Conservation (phyloP, 2,797 vertebrate species). For the Coracias cyanogaster region DNA sequence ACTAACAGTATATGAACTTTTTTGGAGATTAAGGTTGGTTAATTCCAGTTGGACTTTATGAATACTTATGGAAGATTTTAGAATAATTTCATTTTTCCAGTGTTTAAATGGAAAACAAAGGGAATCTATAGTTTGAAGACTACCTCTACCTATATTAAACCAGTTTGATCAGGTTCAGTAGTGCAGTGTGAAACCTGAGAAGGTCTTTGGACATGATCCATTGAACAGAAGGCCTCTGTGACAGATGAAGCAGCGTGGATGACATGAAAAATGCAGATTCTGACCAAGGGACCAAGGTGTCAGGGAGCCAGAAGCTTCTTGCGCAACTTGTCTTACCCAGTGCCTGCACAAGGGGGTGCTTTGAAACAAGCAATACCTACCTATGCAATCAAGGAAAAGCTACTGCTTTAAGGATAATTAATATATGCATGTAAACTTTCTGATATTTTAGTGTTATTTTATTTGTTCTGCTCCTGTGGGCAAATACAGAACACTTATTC, state of each 20-base stretch:
- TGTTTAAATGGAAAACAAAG: background rate
- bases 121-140: background rate
- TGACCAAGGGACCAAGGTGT: background rate
- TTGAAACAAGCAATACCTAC: conserved; percentile 40
- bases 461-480: background rate
- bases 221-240: background rate
- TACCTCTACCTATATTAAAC: background rate
- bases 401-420: conserved; percentile 16
- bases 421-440: background rate
- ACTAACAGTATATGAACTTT: background rate
- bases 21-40: background rate
- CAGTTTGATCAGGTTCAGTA: background rate
- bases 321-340: conserved; percentile 34
- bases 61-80: background rate
- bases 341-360: conserved; percentile 57
- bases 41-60: background rate
- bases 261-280: background rate
- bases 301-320: background rate
- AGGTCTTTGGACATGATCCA: background rate
- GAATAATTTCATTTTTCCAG: background rate
- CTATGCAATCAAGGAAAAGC: background rate
- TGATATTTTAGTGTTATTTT: background rate
- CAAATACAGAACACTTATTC: conserved; percentile 28
- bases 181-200: background rate
- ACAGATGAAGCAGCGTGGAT: background rate